Evolutionary conservation across 2,797 vertebrate genomes (phyloP).

Genomic region (Enoplosus armatus): DNA sequence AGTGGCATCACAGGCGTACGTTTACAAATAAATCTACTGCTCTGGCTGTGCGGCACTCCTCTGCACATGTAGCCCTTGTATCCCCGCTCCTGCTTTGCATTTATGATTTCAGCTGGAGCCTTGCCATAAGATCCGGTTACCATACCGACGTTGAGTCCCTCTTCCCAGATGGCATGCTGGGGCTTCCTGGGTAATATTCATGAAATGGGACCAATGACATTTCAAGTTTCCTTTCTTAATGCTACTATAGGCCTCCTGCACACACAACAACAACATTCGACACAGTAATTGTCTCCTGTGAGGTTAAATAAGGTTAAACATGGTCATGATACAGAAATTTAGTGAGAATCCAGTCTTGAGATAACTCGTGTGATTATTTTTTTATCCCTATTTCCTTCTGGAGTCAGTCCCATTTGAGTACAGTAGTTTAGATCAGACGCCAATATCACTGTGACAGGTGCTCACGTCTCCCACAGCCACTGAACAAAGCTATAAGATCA

Average conservation of each 20-base stretch:
- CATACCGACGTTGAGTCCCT: constrained; percentile 42
- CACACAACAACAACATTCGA: not conserved
- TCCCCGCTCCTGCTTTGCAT: constrained; percentile 67
- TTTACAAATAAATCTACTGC: constrained; percentile 81
- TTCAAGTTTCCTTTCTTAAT: constrained; percentile 1
- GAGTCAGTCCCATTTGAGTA: constrained; percentile 49
- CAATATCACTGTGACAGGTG: constrained; percentile 70
- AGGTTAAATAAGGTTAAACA: constrained; percentile 16
- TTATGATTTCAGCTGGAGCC: constrained; percentile 72
- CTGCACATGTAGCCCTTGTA: constrained; percentile 73
- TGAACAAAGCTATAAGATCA: constrained; percentile 69
- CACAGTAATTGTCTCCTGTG: not conserved
- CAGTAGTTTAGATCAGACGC: constrained; percentile 65
- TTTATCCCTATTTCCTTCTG: constrained; percentile 16
- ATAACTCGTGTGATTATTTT: constrained; percentile 10
- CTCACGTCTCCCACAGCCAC: constrained; percentile 67
- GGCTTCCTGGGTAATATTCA: constrained; percentile 49
- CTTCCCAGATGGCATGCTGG: constrained; percentile 52
- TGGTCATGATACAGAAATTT: not conserved
- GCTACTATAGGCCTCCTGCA: not conserved
- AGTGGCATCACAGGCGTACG: constrained; percentile 78
- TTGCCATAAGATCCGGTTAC: constrained; percentile 63
- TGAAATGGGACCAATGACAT: constrained; percentile 25
- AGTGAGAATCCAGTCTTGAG: constrained; percentile 5
- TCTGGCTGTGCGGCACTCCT: constrained; percentile 75